Conservation (phyloP, 1,140 invertebrate genomes). For the Lysiphlebus fabarum region DNA sequence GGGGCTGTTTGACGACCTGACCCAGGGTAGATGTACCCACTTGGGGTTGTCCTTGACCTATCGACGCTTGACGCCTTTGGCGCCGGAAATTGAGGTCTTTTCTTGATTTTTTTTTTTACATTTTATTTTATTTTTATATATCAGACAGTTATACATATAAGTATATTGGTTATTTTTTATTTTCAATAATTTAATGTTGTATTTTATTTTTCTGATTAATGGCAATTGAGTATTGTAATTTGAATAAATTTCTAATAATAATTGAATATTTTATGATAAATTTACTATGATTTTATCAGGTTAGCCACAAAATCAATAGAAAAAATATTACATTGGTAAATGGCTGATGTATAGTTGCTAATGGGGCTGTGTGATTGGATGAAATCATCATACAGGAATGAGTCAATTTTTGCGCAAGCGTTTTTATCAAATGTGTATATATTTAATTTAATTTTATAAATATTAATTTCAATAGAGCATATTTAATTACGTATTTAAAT, state of each 20-base stretch:
- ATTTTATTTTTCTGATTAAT: no score
- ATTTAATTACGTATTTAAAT: no score
- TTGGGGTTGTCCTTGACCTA: slow-evolving; percentile 54
- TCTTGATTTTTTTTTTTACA: no score
- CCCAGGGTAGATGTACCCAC: slow-evolving; percentile 40
- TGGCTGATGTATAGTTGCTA: slow-evolving; percentile 35
- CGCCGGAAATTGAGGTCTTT: slow-evolving; percentile 29
- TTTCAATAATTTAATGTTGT: no score
- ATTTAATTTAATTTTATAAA: no score
- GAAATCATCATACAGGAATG: slow-evolving; percentile 45
- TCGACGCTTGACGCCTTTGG: slow-evolving; percentile 42
- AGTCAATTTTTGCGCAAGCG: slow-evolving; percentile 43
- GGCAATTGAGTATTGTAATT: slow-evolving; percentile 10
- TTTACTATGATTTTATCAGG: slow-evolving; percentile 49
- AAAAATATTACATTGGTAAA: slow-evolving; percentile 56
- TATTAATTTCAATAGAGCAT: no score
- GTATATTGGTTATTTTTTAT: no score
- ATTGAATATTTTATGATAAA: slow-evolving; percentile 17
- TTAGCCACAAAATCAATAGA: slow-evolving; percentile 56
- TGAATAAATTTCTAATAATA: slow-evolving; percentile 1
- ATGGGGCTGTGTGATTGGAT: slow-evolving; percentile 48
- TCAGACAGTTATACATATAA: no score
- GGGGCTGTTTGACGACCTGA: slow-evolving; percentile 56
- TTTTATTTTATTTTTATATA: no score
- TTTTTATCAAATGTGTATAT: no score